A percentile compares a stretch with the other conserved stretches of the same genome.
These are phyloP conservation scores for Ellobium chinense DNA, from an alignment of 2,888 invertebrate species.

Conservation along the genomic window DNA sequence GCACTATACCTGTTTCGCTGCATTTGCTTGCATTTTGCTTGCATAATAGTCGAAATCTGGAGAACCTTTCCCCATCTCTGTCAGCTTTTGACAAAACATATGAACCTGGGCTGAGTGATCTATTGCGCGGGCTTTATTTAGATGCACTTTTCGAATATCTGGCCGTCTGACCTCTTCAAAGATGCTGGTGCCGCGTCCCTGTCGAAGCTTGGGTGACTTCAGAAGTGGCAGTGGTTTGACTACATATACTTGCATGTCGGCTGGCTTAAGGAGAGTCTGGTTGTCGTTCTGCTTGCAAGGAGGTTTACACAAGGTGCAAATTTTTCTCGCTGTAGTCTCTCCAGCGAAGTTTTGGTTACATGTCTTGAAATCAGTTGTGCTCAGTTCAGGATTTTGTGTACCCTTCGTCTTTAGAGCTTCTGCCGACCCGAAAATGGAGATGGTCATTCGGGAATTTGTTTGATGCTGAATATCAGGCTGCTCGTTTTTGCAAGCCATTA, in stretches of 20 bases:
- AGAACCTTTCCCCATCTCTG: neutral
- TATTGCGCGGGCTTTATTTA: neutral
- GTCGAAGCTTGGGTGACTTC: neutral
- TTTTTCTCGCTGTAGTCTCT: no score
- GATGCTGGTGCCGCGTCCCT: neutral
- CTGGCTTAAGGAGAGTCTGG: no score
- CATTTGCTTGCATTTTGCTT: neutral
- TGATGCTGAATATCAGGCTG: no score
- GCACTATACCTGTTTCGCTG: neutral
- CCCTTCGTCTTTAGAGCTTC: no score
- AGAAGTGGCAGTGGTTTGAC: neutral
- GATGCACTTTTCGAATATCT: neutral
- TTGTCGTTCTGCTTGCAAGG: no score
- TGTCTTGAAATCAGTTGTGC: no score
- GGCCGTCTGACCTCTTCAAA: slow-evolving; percentile 5
- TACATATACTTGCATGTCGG: neutral
- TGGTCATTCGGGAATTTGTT: no score
- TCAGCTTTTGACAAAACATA: neutral
- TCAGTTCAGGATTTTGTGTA: no score
- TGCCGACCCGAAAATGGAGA: no score
- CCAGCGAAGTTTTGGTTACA: no score
- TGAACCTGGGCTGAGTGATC: neutral
- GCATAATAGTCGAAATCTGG: slow-evolving; percentile 1
- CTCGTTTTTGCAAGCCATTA: no score
- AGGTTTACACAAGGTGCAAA: no score